Percentiles rank a stretch among this genome's conserved stretches.
Conservation (phyloP, 2,113 vertebrate genomes). For the Halcyon senegalensis region DNA sequence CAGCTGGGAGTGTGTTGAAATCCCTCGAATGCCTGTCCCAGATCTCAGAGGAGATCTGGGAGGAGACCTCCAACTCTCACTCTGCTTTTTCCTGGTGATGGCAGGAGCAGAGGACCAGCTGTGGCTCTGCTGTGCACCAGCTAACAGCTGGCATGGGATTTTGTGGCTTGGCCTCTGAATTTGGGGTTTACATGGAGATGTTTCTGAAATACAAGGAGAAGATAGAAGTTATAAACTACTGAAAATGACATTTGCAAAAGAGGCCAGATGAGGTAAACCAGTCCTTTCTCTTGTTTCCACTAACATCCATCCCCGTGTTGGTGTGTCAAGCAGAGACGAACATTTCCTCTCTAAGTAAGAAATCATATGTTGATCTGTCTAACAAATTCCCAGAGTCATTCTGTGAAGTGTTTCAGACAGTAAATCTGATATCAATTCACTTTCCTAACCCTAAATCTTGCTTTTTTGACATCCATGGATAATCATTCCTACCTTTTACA, state of each 20-base stretch:
- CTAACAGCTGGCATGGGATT: neutral
- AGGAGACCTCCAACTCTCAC: neutral
- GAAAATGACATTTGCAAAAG: neutral
- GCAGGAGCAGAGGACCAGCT: neutral
- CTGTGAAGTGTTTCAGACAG: neutral
- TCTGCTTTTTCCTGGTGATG: accelerated
- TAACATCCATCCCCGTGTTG: neutral
- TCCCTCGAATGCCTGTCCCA: neutral
- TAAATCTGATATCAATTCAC: neutral
- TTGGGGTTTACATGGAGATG: neutral
- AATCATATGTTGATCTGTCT: neutral
- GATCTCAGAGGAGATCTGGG: neutral
- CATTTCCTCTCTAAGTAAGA: neutral
- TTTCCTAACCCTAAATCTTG: neutral
- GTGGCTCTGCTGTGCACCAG: accelerated
- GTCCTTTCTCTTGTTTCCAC: neutral
- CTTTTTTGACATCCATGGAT: neutral
- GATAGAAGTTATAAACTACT: neutral
- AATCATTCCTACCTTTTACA: neutral
- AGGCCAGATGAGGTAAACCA: neutral
- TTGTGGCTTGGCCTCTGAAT: neutral
- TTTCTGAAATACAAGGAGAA: neutral
- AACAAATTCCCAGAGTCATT: conserved; percentile 14
- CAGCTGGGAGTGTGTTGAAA: neutral
- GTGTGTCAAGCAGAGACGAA: neutral